Evolutionary conservation across 2,797 vertebrate genomes (phyloP).

Genomic region (Decapterus maruadsi): DNA sequence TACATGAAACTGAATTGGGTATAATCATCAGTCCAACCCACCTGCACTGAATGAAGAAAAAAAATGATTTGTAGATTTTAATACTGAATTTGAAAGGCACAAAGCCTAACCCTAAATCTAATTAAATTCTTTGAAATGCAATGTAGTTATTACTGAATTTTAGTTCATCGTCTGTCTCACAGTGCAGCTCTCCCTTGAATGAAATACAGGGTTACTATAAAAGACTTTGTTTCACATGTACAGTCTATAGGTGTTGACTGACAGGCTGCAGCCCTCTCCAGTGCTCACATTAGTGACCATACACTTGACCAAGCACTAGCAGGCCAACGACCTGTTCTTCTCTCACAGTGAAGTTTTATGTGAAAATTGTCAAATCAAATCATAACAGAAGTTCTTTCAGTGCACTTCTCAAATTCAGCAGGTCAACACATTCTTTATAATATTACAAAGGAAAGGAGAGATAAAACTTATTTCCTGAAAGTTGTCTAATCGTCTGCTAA

Average conservation of each 20-base stretch:
- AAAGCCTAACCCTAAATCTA: conserved; percentile 8
- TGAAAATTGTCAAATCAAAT: too few relatives aligned
- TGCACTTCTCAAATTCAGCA: too few relatives aligned
- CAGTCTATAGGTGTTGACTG: not conserved
- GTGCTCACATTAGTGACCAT: not conserved
- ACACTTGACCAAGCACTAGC: not conserved
- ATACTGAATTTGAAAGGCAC: conserved; percentile 31
- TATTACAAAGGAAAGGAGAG: too few relatives aligned
- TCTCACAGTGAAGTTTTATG: not conserved
- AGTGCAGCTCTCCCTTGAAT: conserved; percentile 3
- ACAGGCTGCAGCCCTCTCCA: not conserved
- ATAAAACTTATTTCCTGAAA: too few relatives aligned
- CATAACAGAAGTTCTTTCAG: too few relatives aligned
- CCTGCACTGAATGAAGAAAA: conserved; percentile 2
- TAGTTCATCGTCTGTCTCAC: conserved; percentile 21
- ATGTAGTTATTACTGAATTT: conserved; percentile 42
- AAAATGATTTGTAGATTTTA: conserved; percentile 28
- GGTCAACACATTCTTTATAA: too few relatives aligned
- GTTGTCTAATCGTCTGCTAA: too few relatives aligned
- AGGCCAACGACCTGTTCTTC: not conserved
- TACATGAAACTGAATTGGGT: conserved; percentile 51
- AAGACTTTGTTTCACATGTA: not conserved
- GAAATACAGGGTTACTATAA: conserved; percentile 18
- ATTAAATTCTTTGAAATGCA: conserved; percentile 23
- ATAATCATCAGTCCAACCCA: conserved; percentile 18